These are phyloP conservation scores for Rhineura floridana DNA, from an alignment of 2,113 vertebrate species.

Conservation along the genomic window DNA sequence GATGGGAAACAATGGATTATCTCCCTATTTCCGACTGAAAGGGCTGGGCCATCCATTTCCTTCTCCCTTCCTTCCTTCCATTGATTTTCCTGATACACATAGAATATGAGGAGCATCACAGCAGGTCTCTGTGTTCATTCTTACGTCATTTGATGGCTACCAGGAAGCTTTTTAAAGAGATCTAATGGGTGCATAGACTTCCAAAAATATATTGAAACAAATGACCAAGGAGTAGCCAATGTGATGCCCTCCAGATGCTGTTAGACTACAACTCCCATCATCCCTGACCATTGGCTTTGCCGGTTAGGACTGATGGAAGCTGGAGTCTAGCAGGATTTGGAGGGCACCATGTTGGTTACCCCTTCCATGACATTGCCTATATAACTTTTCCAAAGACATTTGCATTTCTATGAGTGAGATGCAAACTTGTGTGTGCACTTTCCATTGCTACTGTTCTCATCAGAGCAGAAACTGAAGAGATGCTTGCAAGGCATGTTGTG, in stretches of 20 bases:
- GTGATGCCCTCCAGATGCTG: no score
- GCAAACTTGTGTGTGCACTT: background rate
- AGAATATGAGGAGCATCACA: background rate
- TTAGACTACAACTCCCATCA: no score
- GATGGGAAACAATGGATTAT: fast-evolving
- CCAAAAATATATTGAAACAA: background rate
- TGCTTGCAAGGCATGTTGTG: background rate
- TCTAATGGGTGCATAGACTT: background rate
- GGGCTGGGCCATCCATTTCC: background rate
- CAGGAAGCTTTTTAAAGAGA: background rate
- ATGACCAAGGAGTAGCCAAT: no score
- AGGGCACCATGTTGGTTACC: no score
- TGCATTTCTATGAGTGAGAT: background rate
- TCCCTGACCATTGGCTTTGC: no score
- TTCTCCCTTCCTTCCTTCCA: no score
- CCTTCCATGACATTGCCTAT: no score
- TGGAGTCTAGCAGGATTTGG: no score
- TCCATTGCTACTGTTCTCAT: background rate
- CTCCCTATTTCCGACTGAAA: background rate
- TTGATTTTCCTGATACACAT: background rate
- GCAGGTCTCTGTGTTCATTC: background rate
- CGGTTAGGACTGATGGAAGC: no score
- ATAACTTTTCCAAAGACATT: background rate
- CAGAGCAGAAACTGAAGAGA: background rate
- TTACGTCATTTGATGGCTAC: no score